Conservation (phyloP, 2,113 vertebrate species). For the Phaethornis superciliosus region DNA sequence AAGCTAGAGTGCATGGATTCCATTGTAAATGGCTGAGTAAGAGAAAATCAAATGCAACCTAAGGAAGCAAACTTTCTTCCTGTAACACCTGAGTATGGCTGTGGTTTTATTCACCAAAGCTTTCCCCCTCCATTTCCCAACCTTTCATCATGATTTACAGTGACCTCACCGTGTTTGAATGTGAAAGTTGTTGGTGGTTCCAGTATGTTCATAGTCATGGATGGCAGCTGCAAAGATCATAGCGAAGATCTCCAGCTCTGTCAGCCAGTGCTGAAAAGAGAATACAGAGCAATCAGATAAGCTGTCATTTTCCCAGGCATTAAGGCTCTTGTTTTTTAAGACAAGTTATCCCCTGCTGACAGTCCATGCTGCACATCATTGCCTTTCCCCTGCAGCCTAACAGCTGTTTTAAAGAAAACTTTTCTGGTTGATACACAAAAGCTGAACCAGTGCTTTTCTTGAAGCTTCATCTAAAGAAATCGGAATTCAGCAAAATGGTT, state of each 20-base stretch:
- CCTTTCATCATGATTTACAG: not conserved
- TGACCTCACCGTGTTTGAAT: slow-evolving; percentile 89
- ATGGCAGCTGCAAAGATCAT: slow-evolving; percentile 97
- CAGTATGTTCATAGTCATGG: slow-evolving; percentile 97
- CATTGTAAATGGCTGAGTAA: not conserved
- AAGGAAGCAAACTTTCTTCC: not conserved
- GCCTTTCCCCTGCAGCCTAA: not conserved
- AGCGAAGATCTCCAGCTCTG: slow-evolving; percentile 97
- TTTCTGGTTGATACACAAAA: not conserved
- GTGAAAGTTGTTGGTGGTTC: slow-evolving; percentile 99
- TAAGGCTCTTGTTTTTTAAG: slow-evolving; percentile 16
- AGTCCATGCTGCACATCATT: not conserved
- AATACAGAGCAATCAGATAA: slow-evolving; percentile 54
- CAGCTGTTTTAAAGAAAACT: slow-evolving; percentile 7
- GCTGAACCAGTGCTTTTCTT: not conserved
- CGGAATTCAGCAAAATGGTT: not conserved
- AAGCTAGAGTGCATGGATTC: not conserved
- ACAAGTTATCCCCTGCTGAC: not conserved
- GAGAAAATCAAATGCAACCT: not conserved
- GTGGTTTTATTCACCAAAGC: not conserved
- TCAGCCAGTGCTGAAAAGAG: slow-evolving; percentile 92
- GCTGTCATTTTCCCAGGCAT: not conserved
- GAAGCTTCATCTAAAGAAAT: not conserved
- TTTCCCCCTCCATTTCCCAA: not conserved
- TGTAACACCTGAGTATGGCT: not conserved